Evolutionary conservation across 2,888 invertebrate genomes (phyloP).

Genomic region (Apoda limacodes): DNA sequence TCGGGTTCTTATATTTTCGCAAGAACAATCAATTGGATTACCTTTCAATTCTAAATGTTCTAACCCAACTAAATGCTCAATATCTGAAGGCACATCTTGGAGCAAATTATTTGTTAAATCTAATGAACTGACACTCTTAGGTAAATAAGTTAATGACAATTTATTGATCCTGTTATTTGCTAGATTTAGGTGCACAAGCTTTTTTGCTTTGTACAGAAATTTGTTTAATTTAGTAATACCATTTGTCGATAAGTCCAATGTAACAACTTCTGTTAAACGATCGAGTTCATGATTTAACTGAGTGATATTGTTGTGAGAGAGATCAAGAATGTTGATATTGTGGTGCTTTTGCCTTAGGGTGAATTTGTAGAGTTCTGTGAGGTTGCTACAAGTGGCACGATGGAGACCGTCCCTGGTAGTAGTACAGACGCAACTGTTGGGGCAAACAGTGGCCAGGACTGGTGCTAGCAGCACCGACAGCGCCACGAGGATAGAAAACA

Average conservation of each 20-base stretch:
- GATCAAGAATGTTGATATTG: slow-evolving; percentile 69
- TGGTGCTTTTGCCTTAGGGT: slow-evolving; percentile 59
- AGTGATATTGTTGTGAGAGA: slow-evolving; percentile 73
- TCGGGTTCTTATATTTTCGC: slow-evolving; percentile 73
- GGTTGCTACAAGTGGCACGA: slow-evolving; percentile 73
- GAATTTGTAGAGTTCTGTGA: slow-evolving; percentile 81
- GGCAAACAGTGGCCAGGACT: slow-evolving; percentile 51
- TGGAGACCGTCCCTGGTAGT: slow-evolving; percentile 77
- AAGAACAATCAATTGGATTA: slow-evolving; percentile 79
- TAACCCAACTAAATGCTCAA: slow-evolving; percentile 65
- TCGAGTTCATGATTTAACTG: slow-evolving; percentile 68
- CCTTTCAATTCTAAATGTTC: slow-evolving; percentile 74
- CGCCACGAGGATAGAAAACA: slow-evolving; percentile 37
- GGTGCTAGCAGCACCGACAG: slow-evolving; percentile 39
- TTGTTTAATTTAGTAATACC: slow-evolving; percentile 69
- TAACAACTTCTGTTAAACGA: slow-evolving; percentile 70
- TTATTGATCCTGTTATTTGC: slow-evolving; percentile 71
- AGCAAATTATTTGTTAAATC: slow-evolving; percentile 74
- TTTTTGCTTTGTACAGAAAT: slow-evolving; percentile 67
- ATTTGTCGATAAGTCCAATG: slow-evolving; percentile 74
- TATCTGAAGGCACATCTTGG: slow-evolving; percentile 69
- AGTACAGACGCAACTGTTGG: slow-evolving; percentile 66
- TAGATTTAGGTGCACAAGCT: slow-evolving; percentile 69
- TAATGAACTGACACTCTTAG: slow-evolving; percentile 70
- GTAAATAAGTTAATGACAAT: slow-evolving; percentile 63